Conservation (phyloP, 2,113 vertebrate genomes). For the Talpa occidentalis region DNA sequence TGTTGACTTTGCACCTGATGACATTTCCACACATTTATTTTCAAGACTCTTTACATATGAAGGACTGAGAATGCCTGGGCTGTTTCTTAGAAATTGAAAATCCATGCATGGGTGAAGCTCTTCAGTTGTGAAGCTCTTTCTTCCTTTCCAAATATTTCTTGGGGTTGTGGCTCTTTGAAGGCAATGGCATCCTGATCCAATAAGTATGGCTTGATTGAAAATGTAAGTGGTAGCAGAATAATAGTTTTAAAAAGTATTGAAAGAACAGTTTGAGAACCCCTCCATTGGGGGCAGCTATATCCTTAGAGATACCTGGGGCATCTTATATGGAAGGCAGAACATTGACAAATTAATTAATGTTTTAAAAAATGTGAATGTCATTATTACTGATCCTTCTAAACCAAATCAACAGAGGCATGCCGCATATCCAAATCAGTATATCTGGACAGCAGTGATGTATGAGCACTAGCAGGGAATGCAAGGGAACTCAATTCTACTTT, state of each 20-base stretch:
- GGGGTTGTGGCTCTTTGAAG: neutral
- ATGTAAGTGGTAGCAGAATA: neutral
- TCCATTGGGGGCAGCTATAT: neutral
- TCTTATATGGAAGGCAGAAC: neutral
- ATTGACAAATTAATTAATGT: neutral
- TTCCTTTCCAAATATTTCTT: neutral
- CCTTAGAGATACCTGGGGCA: neutral
- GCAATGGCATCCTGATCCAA: neutral
- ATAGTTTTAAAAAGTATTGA: neutral
- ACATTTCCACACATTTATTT: neutral
- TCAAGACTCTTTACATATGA: neutral
- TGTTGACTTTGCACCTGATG: neutral
- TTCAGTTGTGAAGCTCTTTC: neutral
- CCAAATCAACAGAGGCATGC: neutral
- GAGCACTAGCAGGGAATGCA: neutral
- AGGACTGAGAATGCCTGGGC: neutral
- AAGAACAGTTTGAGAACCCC: neutral
- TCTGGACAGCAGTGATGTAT: neutral
- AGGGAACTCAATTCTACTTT: neutral
- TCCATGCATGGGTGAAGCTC: neutral
- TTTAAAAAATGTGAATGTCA: neutral
- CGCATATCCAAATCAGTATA: neutral
- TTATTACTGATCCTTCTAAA: neutral
- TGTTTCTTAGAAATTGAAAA: neutral
- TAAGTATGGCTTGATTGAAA: neutral